These are phyloP conservation scores for Hypomecis punctinalis DNA, from an alignment of 2,888 invertebrate genomes.

Conservation along the genomic window DNA sequence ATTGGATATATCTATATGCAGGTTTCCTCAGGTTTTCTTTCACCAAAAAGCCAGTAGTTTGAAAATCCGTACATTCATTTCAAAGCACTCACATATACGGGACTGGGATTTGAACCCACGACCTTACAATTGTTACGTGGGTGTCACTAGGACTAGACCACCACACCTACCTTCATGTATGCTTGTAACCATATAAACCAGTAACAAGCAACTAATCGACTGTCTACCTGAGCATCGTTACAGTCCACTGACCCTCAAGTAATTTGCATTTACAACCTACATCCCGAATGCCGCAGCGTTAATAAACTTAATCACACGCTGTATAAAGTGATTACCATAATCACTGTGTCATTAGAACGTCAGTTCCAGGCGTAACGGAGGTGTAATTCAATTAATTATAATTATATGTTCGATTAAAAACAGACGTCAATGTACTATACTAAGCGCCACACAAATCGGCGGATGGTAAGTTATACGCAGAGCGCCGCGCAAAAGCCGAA, in stretches of 20 bases:
- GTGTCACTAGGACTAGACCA: too few species aligned
- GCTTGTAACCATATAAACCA: not conserved
- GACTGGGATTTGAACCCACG: too few species aligned
- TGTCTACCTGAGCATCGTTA: slow-evolving; percentile 26
- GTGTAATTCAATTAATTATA: not conserved
- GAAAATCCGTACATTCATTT: too few species aligned
- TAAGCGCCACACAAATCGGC: too few species aligned
- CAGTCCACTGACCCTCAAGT: slow-evolving; percentile 22
- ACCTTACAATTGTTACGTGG: too few species aligned
- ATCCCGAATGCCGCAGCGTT: not conserved
- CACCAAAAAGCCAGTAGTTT: too few species aligned
- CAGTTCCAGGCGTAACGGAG: not conserved
- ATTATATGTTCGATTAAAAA: not conserved
- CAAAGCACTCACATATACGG: too few species aligned
- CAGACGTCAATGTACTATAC: too few species aligned
- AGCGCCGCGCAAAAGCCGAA: too few species aligned
- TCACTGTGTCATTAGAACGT: slow-evolving; percentile 1
- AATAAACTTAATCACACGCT: not conserved
- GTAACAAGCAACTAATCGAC: slow-evolving; percentile 17
- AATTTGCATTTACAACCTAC: slow-evolving; percentile 29
- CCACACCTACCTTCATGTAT: not conserved
- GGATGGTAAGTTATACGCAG: too few species aligned
- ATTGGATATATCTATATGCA: too few species aligned
- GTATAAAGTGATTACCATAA: not conserved
- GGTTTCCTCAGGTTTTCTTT: too few species aligned